Conservation (phyloP, 2,113 vertebrate genomes). For the Poeciliopsis prolifica region DNA sequence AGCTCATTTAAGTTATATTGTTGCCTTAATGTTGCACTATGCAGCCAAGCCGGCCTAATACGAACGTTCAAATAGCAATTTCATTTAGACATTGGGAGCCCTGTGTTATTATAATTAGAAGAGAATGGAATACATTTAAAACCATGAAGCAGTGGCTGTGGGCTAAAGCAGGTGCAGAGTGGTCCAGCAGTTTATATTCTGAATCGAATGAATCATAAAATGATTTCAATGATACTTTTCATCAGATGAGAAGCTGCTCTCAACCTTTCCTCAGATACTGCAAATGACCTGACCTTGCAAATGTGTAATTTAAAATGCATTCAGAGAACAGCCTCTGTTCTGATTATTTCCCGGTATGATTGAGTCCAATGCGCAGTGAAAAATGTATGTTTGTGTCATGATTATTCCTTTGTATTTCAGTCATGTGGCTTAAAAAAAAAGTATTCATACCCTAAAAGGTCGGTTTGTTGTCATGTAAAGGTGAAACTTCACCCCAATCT, state of each 20-base stretch:
- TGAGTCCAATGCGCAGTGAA: neutral
- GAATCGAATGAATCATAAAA: constrained; percentile 20
- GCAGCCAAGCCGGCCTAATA: neutral
- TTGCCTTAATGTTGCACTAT: neutral
- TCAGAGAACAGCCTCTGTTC: constrained; percentile 3
- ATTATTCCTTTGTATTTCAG: neutral
- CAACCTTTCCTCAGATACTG: neutral
- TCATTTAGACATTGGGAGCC: neutral
- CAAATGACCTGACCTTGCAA: constrained; percentile 32
- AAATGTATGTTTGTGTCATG: neutral
- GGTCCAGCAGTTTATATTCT: constrained; percentile 3
- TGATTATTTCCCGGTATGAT: constrained; percentile 18
- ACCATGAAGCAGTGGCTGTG: neutral
- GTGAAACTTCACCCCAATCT: neutral
- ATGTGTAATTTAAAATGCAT: constrained; percentile 25
- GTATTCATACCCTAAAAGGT: neutral
- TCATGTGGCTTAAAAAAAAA: too few relatives aligned
- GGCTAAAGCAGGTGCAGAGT: constrained; percentile 4
- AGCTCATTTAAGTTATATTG: neutral
- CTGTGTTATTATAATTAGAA: neutral
- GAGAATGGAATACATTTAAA: neutral
- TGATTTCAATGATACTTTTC: constrained; percentile 19
- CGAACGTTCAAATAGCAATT: neutral
- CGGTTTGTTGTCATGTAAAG: neutral
- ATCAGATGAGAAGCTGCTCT: constrained; percentile 20